phyloP scores from a whole-genome alignment of 2,113 vertebrate species.

The Elephantulus edwardii region DNA sequence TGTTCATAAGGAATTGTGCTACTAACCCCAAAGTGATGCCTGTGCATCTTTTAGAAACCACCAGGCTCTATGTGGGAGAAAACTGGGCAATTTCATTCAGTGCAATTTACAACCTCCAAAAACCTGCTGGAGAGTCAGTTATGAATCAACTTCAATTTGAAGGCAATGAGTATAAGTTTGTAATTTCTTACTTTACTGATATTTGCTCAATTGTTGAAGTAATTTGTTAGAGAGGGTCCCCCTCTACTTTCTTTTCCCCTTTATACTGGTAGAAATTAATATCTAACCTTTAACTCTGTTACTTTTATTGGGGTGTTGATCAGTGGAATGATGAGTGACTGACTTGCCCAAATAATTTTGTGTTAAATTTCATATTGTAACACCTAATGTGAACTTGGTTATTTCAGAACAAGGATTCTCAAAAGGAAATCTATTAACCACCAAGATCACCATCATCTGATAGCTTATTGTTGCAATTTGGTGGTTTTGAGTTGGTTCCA shows the following conservation, averaged over 20 bases:
- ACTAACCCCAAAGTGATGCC: too few species aligned
- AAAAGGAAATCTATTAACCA: background rate
- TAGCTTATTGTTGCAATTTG: background rate
- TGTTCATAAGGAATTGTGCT: too few species aligned
- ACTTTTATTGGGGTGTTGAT: background rate
- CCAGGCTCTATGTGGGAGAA: too few species aligned
- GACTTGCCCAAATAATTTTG: background rate
- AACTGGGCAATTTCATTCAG: too few species aligned
- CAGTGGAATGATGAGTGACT: background rate
- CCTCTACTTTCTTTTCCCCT: background rate
- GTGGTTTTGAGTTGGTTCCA: background rate
- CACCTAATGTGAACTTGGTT: background rate
- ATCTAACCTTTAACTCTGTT: background rate
- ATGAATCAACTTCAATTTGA: too few species aligned
- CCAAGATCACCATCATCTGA: background rate
- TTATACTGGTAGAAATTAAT: background rate
- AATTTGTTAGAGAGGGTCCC: background rate
- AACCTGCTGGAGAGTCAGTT: too few species aligned
- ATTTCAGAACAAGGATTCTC: background rate
- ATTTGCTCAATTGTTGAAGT: background rate
- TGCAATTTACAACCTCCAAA: too few species aligned
- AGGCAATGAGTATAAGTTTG: too few species aligned
- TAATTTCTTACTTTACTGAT: background rate
- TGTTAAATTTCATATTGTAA: conserved; percentile 21
- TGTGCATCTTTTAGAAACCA: too few species aligned